These are phyloP conservation scores for Clunio marinus DNA, from an alignment of 2,888 invertebrate species.

Conservation along the genomic window DNA sequence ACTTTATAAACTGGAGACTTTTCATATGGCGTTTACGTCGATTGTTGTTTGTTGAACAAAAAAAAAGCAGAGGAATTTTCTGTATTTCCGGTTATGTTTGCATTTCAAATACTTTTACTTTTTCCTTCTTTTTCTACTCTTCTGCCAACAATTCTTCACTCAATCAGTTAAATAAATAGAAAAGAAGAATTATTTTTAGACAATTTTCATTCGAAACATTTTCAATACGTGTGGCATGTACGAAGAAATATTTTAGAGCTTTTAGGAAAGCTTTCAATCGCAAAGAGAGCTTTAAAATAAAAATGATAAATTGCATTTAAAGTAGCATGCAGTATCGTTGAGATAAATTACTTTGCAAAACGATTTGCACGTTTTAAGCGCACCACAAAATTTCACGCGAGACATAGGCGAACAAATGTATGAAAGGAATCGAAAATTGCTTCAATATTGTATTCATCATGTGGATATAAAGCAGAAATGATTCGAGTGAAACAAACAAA, in stretches of 20 bases:
- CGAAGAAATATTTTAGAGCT: too few species aligned
- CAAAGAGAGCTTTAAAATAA: too few species aligned
- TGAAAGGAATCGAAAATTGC: background rate
- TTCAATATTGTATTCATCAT: background rate
- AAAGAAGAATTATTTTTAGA: constrained; percentile 8
- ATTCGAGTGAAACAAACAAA: too few species aligned
- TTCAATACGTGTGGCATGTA: background rate
- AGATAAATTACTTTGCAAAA: too few species aligned
- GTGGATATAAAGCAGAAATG: background rate
- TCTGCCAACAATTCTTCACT: constrained; percentile 32
- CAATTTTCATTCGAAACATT: background rate
- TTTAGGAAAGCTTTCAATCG: too few species aligned
- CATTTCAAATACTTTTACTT: constrained; percentile 36
- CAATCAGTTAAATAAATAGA: constrained; percentile 37
- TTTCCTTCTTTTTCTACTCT: too few species aligned
- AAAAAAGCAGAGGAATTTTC: constrained; percentile 29
- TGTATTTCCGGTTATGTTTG: constrained; percentile 39
- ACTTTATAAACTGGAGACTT: constrained; percentile 22
- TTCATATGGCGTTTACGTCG: background rate
- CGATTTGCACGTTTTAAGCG: too few species aligned
- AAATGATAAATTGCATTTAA: too few species aligned
- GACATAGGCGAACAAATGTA: too few species aligned
- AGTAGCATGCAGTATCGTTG: too few species aligned
- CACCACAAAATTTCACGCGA: too few species aligned
- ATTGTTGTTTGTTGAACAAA: constrained; percentile 12